These are phyloP conservation scores for Salarias fasciatus DNA, from an alignment of 2,797 vertebrate genomes.

Conservation along the genomic window DNA sequence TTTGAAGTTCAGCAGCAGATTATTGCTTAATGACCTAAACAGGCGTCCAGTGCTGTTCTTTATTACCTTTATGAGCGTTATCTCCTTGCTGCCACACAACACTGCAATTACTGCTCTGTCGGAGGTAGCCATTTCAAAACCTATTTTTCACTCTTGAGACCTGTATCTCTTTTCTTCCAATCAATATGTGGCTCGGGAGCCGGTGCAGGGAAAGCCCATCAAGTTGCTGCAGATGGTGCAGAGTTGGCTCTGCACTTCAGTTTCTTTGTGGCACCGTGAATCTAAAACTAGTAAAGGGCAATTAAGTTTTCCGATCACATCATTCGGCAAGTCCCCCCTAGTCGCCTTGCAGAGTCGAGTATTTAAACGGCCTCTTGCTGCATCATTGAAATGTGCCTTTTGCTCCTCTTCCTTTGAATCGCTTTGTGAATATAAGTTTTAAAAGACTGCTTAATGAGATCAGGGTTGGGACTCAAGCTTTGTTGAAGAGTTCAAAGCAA, in stretches of 20 bases:
- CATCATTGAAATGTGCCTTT: conserved; percentile 55
- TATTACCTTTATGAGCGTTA: conserved; percentile 17
- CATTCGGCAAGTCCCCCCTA: conserved; percentile 38
- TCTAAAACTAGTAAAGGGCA: conserved; percentile 43
- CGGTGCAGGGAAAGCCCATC: conserved; percentile 22
- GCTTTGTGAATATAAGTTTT: conserved; percentile 32
- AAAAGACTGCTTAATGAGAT: conserved; percentile 24
- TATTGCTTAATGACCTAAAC: conserved; percentile 16
- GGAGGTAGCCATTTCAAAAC: not conserved
- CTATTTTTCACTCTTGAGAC: conserved; percentile 1
- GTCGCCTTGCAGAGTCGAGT: conserved; percentile 44
- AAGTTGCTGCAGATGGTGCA: conserved; percentile 44
- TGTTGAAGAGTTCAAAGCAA: conserved; percentile 19
- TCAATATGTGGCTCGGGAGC: conserved; percentile 22
- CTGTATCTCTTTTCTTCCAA: not conserved
- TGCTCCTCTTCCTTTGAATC: conserved; percentile 21
- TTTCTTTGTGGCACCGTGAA: conserved; percentile 41
- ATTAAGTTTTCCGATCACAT: conserved; percentile 54
- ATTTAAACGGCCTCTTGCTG: conserved; percentile 48
- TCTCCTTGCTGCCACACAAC: conserved; percentile 4
- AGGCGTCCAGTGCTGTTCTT: not conserved
- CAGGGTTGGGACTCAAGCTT: conserved; percentile 3
- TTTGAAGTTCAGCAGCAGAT: conserved; percentile 11
- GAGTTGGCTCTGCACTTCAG: conserved; percentile 54
- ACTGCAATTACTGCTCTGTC: not conserved